phyloP scores from a whole-genome alignment of 64 coral and sea anemone genomes.

The Trachythela sp. region DNA sequence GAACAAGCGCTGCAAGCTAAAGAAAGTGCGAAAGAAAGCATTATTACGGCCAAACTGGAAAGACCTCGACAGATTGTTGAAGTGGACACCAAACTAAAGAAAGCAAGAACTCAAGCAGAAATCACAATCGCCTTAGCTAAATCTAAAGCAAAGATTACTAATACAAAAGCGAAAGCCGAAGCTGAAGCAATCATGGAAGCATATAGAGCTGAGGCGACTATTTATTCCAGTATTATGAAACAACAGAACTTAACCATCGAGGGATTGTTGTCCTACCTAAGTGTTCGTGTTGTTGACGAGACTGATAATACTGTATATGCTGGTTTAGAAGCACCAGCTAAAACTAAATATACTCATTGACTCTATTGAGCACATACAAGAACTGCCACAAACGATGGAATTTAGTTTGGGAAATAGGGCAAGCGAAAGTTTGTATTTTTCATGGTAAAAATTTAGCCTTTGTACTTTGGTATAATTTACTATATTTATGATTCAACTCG shows the following conservation, averaged over 20 bases:
- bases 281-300: slow-evolving; percentile 60
- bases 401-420: too few species aligned
- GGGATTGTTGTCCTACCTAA: slow-evolving; percentile 71
- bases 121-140: slow-evolving; percentile 54
- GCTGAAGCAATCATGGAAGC: slow-evolving; percentile 55
- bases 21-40: slow-evolving; percentile 80
- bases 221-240: slow-evolving; percentile 45
- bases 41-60: slow-evolving; percentile 57
- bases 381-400: too few species aligned
- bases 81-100: slow-evolving; percentile 47
- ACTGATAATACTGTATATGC: slow-evolving; percentile 58
- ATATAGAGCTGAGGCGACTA: slow-evolving; percentile 59
- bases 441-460: too few species aligned
- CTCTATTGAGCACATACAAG: too few species aligned
- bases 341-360: slow-evolving; percentile 69
- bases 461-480: too few species aligned
- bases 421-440: too few species aligned
- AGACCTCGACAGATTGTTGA: slow-evolving; percentile 57
- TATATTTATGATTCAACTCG: too few species aligned
- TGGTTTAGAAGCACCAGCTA: slow-evolving; percentile 62
- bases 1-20: slow-evolving; percentile 59
- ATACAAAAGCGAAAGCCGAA: slow-evolving; percentile 57
- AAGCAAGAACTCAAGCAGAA: slow-evolving; percentile 58
- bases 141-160: slow-evolving; percentile 50
- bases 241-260: slow-evolving; percentile 59